phyloP scores from a whole-genome alignment of 2,797 vertebrate species.

The Chlorospingus flavigularis region DNA sequence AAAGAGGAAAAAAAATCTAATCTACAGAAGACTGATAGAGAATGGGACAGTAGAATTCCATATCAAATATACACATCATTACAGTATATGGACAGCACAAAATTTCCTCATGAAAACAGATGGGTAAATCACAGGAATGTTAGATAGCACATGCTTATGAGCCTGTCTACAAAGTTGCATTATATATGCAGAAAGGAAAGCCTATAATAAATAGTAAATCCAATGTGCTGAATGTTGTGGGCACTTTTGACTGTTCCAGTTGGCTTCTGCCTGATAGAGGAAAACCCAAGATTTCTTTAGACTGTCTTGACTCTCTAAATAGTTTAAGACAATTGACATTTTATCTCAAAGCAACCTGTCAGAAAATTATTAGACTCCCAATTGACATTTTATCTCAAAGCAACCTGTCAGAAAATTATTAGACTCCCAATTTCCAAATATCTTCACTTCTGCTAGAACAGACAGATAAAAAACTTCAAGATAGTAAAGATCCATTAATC shows the following conservation, averaged over 20 bases:
- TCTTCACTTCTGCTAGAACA: background rate
- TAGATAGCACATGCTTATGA: background rate
- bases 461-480: background rate
- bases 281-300: background rate
- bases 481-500: background rate
- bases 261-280: background rate
- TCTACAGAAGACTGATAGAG: background rate
- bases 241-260: background rate
- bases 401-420: background rate
- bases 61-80: background rate
- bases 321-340: background rate
- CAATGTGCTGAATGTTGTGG: background rate
- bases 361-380: background rate
- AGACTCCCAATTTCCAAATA: background rate
- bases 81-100: background rate
- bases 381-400: background rate
- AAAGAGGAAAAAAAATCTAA: background rate
- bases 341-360: background rate
- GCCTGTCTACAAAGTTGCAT: background rate
- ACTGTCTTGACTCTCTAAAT: background rate
- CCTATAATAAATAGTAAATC: background rate
- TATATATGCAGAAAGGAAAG: background rate
- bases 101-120: background rate
- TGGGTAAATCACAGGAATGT: background rate
- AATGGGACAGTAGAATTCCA: background rate